Base-by-base conservation (phyloP, 1,140 invertebrate species). In the Hormaphis cornu region DNA sequence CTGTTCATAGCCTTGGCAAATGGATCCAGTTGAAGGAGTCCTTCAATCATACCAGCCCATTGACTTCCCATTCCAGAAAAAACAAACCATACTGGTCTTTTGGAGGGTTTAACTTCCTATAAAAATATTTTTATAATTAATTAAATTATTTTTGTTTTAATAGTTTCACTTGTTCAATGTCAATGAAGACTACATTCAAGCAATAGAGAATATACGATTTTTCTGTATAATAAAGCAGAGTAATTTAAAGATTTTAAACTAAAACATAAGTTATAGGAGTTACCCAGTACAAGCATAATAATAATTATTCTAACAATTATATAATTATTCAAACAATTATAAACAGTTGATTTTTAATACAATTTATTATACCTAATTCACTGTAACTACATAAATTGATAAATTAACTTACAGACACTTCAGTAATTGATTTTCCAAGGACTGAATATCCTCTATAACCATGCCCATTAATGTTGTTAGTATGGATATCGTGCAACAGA, bases 51-150 rank as follows among this genome's bases (percentile, higher is more conserved):
- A 71, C 91, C 92, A 50, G 87, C 81, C 95, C 95, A 98, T 80
- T 99, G 95, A 40, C 88, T 87, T 12, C 95, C 96, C 94, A 98
- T 97, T 37, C 95, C 96, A 53, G 93, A 90, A 79, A 95, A 98
- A 40, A 98, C 82, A 78, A 86, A 97, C 90, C 93, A 98, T 26
- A 98, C 79, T 1, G 93, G 93, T 28, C 90, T 83, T 72, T 83
- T 84, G 35, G 87, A 84, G 16, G 28, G 18, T 28, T 26, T 46
- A 5, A 66, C 61, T 40, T 74, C 72, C 37, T 76, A 30, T n/a
- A 72, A 53, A 52, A 71, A 37, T 6, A 8, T 37, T 14, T 8
- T 6, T 8, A 37, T 20, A 8, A 46, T 3, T 28, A 44, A 44
- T 20, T 8, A n/a, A 58, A 58, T 37, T 1, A 40, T 42, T 37